Evolutionary conservation across 2,888 invertebrate species (phyloP).

Genomic region (Apotomis turbidana): DNA sequence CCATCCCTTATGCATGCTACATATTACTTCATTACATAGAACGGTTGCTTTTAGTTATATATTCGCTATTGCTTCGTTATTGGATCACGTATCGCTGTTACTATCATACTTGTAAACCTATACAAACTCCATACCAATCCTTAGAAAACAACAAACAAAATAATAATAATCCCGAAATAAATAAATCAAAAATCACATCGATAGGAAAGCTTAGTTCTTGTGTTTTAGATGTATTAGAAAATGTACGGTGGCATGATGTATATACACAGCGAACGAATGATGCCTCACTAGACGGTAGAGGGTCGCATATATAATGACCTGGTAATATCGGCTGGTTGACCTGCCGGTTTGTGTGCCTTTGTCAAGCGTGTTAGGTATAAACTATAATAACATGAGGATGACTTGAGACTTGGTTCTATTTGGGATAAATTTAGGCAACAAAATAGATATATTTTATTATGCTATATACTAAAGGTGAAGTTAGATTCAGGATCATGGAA

Average conservation of each 20-base stretch:
- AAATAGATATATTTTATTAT: background rate
- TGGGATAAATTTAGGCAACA: constrained; percentile 2
- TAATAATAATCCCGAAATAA: constrained; percentile 15
- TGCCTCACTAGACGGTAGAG: constrained; percentile 69
- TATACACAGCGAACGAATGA: constrained; percentile 60
- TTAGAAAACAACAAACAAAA: constrained; percentile 7
- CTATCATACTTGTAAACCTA: constrained; percentile 27
- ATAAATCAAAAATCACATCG: constrained; percentile 35
- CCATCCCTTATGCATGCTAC: constrained; percentile 37
- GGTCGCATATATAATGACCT: constrained; percentile 48
- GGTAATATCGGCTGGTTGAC: constrained; percentile 49
- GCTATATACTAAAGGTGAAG: background rate
- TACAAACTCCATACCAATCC: constrained; percentile 12
- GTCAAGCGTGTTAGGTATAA: constrained; percentile 55
- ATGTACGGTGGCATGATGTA: constrained; percentile 45
- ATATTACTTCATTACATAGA: constrained; percentile 31
- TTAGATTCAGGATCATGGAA: background rate
- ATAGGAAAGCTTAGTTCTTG: constrained; percentile 60
- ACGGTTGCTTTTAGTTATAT: constrained; percentile 23
- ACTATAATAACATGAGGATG: constrained; percentile 36
- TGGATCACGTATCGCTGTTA: constrained; percentile 35
- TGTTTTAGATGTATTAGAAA: constrained; percentile 62
- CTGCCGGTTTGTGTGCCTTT: constrained; percentile 66
- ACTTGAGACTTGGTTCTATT: constrained; percentile 22
- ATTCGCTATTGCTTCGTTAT: constrained; percentile 33